Conservation (phyloP, 1,140 invertebrate species). For the Cardiocondyla obscurior region DNA sequence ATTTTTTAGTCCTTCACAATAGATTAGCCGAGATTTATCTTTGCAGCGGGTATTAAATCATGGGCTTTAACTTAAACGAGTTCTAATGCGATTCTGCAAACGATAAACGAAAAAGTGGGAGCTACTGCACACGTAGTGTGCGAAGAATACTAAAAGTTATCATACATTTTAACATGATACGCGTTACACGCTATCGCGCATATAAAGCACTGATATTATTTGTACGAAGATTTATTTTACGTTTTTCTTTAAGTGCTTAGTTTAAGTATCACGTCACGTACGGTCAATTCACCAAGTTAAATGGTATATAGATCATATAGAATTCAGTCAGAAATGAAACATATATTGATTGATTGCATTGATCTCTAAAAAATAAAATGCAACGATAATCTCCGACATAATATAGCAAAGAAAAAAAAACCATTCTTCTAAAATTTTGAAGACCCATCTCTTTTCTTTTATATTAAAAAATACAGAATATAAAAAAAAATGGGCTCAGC, state of each 20-base stretch:
- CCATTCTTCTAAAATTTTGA: slow-evolving; percentile 86
- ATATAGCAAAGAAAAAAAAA: slow-evolving; percentile 71
- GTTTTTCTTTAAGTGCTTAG: neutral
- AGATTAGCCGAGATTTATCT: neutral
- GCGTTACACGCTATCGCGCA: neutral
- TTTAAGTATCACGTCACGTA: slow-evolving; percentile 10
- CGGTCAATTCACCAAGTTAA: neutral
- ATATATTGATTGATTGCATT: neutral
- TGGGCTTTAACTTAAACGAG: neutral
- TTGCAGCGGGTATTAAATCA: slow-evolving; percentile 5
- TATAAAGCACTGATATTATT: slow-evolving; percentile 12
- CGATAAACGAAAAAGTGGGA: neutral
- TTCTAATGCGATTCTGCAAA: neutral
- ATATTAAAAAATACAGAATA: slow-evolving; percentile 14
- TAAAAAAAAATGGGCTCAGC: slow-evolving; percentile 87
- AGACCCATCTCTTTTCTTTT: neutral
- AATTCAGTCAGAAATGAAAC: neutral
- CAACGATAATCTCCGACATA: neutral
- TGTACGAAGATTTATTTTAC: neutral
- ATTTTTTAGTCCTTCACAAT: neutral
- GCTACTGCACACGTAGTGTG: neutral
- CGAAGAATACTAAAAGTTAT: slow-evolving; percentile 18
- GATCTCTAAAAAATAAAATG: neutral
- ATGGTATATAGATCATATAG: neutral
- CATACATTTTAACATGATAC: neutral